Evolutionary conservation across 1,140 invertebrate species (phyloP).

Genomic region (Leptonema lineaticorne): DNA sequence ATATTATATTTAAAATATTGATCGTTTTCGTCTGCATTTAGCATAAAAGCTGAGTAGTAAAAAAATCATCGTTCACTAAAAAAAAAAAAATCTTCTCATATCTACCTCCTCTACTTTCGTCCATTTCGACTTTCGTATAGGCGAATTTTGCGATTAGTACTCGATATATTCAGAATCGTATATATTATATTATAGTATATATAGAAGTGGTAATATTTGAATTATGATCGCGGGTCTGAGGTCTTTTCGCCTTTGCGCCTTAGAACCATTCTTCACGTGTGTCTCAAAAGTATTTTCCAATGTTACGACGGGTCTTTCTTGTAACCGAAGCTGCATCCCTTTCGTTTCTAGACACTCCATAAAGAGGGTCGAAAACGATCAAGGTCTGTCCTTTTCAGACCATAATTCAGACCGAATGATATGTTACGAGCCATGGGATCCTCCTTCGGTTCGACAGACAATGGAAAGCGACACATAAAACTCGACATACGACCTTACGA

Average conservation of each 20-base stretch:
- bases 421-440: conserved; percentile 21
- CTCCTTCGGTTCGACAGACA: conserved; percentile 1
- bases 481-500: neutral
- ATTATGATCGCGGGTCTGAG: neutral
- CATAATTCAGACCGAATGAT: conserved; percentile 28
- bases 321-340: neutral
- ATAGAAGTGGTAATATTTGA: neutral
- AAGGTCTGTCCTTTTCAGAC: neutral
- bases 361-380: conserved; percentile 16
- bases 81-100: too few relatives aligned
- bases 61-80: too few relatives aligned
- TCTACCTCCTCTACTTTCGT: too few relatives aligned
- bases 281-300: neutral
- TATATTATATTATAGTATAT: neutral
- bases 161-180: neutral
- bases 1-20: too few relatives aligned
- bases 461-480: conserved; percentile 17
- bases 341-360: conserved; percentile 7
- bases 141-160: too few relatives aligned
- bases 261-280: neutral
- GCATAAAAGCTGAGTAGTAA: too few relatives aligned
- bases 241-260: neutral
- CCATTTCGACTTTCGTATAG: too few relatives aligned
- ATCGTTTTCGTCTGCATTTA: too few relatives aligned
- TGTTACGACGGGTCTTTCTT: neutral